Percentiles rank a stretch among this genome's conserved stretches.
These are phyloP conservation scores for Pseudomugil gertrudae DNA, from an alignment of 2,797 vertebrate species.

Conservation along the genomic window DNA sequence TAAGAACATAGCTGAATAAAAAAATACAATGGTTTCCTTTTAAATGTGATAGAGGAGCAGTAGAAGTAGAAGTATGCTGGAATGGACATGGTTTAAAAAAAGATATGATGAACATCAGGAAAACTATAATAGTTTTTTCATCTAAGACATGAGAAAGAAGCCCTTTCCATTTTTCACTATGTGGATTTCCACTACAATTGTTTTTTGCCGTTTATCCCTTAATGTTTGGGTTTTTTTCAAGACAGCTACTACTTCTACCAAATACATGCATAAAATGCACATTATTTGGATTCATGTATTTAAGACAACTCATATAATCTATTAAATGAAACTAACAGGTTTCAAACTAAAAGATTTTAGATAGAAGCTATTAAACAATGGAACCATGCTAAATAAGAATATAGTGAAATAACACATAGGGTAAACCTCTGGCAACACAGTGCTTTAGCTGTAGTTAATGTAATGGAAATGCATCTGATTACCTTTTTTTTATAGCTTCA, in stretches of 20 bases:
- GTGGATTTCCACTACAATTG: neutral
- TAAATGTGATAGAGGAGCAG: neutral
- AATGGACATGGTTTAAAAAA: neutral
- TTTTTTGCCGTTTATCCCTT: neutral
- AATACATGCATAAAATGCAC: too few relatives aligned
- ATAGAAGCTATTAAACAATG: too few relatives aligned
- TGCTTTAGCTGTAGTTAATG: neutral
- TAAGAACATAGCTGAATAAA: too few relatives aligned
- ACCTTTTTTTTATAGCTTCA: neutral
- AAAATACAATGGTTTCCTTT: too few relatives aligned
- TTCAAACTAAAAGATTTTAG: too few relatives aligned
- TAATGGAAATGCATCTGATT: neutral
- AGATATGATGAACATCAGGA: too few relatives aligned
- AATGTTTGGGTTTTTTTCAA: neutral
- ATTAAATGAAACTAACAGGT: too few relatives aligned
- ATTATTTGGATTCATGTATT: too few relatives aligned
- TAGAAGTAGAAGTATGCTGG: neutral
- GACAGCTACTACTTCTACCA: neutral
- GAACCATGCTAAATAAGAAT: too few relatives aligned
- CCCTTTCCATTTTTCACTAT: neutral
- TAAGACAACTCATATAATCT: too few relatives aligned
- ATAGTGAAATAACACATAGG: neutral
- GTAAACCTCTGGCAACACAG: neutral
- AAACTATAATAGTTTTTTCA: too few relatives aligned
- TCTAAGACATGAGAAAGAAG: too few relatives aligned